Evolutionary conservation across 1,140 invertebrate species (phyloP).

Genomic region (Heliconius congener): DNA sequence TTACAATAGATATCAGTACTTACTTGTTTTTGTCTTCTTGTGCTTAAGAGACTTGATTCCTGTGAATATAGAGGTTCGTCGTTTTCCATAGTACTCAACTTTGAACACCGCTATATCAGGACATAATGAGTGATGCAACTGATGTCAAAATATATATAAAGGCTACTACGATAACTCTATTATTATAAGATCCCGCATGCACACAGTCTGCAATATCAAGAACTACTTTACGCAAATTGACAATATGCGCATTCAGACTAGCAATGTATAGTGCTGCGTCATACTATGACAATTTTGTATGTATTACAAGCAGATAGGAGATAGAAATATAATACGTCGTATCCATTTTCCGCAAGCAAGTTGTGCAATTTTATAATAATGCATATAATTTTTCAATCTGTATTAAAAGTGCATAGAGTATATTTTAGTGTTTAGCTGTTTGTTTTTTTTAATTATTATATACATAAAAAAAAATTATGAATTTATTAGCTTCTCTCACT

Average conservation of each 20-base stretch:
- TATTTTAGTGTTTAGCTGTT: not conserved
- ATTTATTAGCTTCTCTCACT: not conserved
- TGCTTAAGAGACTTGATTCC: conserved; percentile 8
- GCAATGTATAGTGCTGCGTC: conserved; percentile 2
- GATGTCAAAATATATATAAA: conserved; percentile 11
- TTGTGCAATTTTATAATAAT: not conserved
- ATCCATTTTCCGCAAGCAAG: not conserved
- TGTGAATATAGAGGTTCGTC: conserved; percentile 16
- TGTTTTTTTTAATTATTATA: not conserved
- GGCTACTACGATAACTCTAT: conserved; percentile 15
- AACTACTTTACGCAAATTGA: conserved; percentile 15
- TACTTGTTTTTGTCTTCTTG: conserved; percentile 1
- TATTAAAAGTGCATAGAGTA: not conserved
- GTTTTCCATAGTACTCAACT: conserved; percentile 15
- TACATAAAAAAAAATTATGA: not conserved
- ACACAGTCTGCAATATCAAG: conserved; percentile 4
- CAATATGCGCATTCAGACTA: not conserved
- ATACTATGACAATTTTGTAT: not conserved
- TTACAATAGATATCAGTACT: not conserved
- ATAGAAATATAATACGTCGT: not conserved
- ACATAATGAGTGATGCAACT: conserved; percentile 21
- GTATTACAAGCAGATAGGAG: not conserved
- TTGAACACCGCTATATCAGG: conserved; percentile 6
- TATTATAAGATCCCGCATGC: not conserved
- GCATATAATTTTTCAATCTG: not conserved